Evolutionary conservation across 2,113 vertebrate species (phyloP).

Genomic region (Pedetes capensis): DNA sequence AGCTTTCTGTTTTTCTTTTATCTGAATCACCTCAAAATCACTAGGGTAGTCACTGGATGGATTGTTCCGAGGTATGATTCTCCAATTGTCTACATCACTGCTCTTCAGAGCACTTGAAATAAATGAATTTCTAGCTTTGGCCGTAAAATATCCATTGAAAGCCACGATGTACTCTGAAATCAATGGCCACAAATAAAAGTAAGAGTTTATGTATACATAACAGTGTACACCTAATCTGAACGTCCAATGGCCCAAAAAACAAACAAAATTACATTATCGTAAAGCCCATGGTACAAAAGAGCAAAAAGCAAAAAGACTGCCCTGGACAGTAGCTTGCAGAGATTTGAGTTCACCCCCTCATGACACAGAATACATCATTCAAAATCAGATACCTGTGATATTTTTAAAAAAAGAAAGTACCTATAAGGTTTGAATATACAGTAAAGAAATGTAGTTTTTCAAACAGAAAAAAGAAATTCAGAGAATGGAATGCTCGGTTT

Average conservation of each 20-base stretch:
- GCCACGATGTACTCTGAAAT: conserved; percentile 95
- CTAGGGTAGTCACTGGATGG: conserved; percentile 97
- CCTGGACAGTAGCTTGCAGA: neutral
- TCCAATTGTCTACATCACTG: conserved; percentile 90
- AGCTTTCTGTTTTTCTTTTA: conserved; percentile 88
- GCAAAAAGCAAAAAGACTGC: neutral
- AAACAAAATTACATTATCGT: neutral
- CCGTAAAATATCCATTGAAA: conserved; percentile 95
- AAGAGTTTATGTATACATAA: neutral
- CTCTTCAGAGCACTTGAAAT: conserved; percentile 94
- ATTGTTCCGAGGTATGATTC: conserved; percentile 94
- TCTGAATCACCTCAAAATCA: conserved; percentile 97
- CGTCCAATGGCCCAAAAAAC: neutral
- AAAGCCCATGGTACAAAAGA: neutral
- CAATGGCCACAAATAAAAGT: conserved; percentile 73
- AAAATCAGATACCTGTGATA: neutral
- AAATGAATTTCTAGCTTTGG: conserved; percentile 95
- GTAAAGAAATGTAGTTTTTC: neutral
- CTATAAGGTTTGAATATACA: neutral
- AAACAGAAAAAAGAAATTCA: conserved; percentile 16
- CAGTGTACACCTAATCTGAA: neutral
- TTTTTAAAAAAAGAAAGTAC: neutral
- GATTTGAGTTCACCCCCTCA: neutral
- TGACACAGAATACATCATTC: neutral
- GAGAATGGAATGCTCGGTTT: neutral